Evolutionary conservation across 2,888 invertebrate species (phyloP), one percentile per base, ranked within the genome.

Genomic region (Drosophila austrosaltans): DNA sequence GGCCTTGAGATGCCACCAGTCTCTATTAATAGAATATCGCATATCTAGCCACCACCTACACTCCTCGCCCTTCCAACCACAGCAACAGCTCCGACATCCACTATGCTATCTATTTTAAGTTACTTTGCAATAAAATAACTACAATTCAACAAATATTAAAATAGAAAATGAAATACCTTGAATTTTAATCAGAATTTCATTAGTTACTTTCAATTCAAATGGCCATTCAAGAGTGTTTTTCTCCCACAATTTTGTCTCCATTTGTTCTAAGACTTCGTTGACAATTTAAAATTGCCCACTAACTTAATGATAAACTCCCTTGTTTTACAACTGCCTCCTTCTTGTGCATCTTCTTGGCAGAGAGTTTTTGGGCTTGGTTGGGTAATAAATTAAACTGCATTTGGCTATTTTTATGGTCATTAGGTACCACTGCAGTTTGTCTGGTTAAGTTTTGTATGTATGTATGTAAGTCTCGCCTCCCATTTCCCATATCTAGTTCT

Each of bases 391-490:
- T 85, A 87, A 82, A 63, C 70, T 80, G 82, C 86, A 85, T 81
- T 81, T 85, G 86, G 81, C 88, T 87, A 82, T 82, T 86, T 82
- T 86, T 81, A 86, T 86, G 76, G 88, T 82, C 82, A 82, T 82
- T 82, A 82, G 88, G 86, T 81, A 68, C 58, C 73, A 76, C 69
- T 82, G 83, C 83, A 82, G 86, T 72, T 81, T 71, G 85, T 79
- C 82, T 79, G 77, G 32, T 42, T 36, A 36, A 10, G 8, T 73
- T 66, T 56, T 58, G 36, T 16, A 42, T 59, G 6, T 32, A 69
- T 42, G 40, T 5, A 7, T 28, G 66, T 20, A 61, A 22, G 32
- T 12, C 30, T 58, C 48, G 44, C 12, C 53, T 53, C 48, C 59
- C 8, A 62, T 22, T 53, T 25, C 12, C 40, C 42, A 48, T 22